Evolutionary conservation across 2,113 vertebrate genomes (phyloP), one percentile per base, ranked within the genome.

Genomic region (Syngnathus typhle): DNA sequence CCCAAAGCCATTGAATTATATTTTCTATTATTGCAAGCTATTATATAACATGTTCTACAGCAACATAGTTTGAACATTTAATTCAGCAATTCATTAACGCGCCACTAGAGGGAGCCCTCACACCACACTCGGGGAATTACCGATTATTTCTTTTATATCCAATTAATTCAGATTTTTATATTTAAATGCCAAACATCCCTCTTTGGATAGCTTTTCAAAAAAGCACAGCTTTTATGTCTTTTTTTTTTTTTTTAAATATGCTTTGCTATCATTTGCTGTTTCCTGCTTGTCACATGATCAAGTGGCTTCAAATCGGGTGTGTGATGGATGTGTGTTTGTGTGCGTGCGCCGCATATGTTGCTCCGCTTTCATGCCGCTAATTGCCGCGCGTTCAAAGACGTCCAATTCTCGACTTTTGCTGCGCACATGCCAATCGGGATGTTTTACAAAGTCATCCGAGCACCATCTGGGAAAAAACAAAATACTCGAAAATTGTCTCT

Each of bases 371-470:
- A 75, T 60, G 69, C 73, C 65, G 73, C 76, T 85, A 89, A 87
- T 89, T 88, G 84, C 88, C 79, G 79, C 85, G 85, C 82, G 84
- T 85, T 88, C 80, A 85, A 85, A 87, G 86, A 83, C 62, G 73
- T 71, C 72, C 82, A 81, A 78, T 80, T 82, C 38, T 60, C 68
- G 77, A 6, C 55, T 79, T 89, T 89, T 90, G 89, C 90, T 88
- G 85, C 89, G 49, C 16, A 65, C 65, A 73, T 0, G 67, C 76
- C 71, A 69, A 69, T 46, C 2, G 74, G 54, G 76, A 79, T 80
- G 85, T 88, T 58, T 82, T 69, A 87, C 84, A 80, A 73, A 69
- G 68, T 65, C 66, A 60, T 70, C 43, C 36, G 43, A 73, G 70
- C 44, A 71, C 78, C 85, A 84, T 88, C 75, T 88, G 88, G 86